Conservation (phyloP, 2,888 invertebrate species). For the Pseudeuparius sepicola region DNA sequence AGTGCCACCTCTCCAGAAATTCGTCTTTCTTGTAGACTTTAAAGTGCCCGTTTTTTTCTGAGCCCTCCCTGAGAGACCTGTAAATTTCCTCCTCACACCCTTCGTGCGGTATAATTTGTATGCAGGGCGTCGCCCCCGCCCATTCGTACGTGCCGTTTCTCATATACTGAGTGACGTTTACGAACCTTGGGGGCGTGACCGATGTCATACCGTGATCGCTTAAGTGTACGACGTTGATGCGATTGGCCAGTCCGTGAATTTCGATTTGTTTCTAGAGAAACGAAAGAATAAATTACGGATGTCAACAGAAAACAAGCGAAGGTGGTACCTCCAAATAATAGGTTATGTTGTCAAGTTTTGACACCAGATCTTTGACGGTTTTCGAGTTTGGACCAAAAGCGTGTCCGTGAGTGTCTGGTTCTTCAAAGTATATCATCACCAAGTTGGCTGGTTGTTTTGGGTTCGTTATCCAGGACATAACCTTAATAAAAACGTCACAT, state of each 20-base stretch:
- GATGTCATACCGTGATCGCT: conserved; percentile 65
- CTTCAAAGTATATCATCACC: conserved; percentile 57
- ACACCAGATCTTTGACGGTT: conserved; percentile 36
- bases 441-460: conserved; percentile 53
- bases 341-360: conserved; percentile 44
- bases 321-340: conserved; percentile 43
- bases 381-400: conserved; percentile 45
- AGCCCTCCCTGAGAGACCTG: conserved; percentile 38
- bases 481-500: conserved; percentile 28
- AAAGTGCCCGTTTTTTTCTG: conserved; percentile 40
- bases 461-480: conserved; percentile 50
- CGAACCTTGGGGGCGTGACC: conserved; percentile 44
- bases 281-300: conserved; percentile 3
- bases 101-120: conserved; percentile 49
- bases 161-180: conserved; percentile 46
- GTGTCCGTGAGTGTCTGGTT: conserved; percentile 59
- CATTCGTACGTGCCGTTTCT: conserved; percentile 40
- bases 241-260: conserved; percentile 40
- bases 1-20: conserved; percentile 51
- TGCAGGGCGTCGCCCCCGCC: conserved; percentile 46
- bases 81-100: conserved; percentile 43
- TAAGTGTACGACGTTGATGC: conserved; percentile 54
- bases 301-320: neutral
- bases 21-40: conserved; percentile 50
- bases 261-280: conserved; percentile 40